Base-by-base conservation (phyloP, 2,888 invertebrate genomes). In the Eilema depressum region DNA sequence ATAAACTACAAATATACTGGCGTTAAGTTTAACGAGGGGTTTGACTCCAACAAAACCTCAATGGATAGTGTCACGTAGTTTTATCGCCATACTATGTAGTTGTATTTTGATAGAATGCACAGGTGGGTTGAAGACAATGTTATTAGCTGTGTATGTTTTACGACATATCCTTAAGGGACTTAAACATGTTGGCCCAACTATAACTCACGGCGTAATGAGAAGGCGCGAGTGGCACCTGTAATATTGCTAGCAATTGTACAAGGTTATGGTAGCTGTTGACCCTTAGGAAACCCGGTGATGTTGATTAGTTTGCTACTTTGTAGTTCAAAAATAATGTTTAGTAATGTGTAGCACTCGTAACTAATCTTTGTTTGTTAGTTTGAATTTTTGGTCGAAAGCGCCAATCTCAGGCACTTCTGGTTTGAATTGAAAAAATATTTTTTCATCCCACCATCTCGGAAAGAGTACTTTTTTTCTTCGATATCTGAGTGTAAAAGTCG, bases 71-170 rank as follows among this genome's bases (percentile, higher is more conserved):
- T 20, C 20, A 17, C 20, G n/a, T 53, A 53, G 53, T 53, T 53
- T n/a, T 53, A 53, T n/a, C 8, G 8, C 1, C 2, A n/a, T 53
- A 53, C n/a, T 53, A n/a, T 53, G 53, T 53, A 53, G 53, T 53
- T 26, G 26, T 28, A 23, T 25, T 59, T 26, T 59, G 12, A 62
- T 62, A 62, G 33, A 62, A 62, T 28, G 62, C 33, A 53, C 62
- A 62, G 62, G 30, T 30, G 30, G 8, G 30, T 33, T 23, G 33
- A 62, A 62, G 62, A 33, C 33, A 30, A 62, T 62, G 62, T 62
- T 33, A 30, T 30, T 59, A 26, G 23, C 59, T 10, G 3, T 23
- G 59, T 59, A 59, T 33, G 30, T 28, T 62, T 62, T 30, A 62
- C 33, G 62, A 62, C 33, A n/a, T 33, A 30, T 33, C 23, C n/a